These are phyloP conservation scores for Oryzias javanicus DNA, from an alignment of 2,113 vertebrate species.

Conservation along the genomic window DNA sequence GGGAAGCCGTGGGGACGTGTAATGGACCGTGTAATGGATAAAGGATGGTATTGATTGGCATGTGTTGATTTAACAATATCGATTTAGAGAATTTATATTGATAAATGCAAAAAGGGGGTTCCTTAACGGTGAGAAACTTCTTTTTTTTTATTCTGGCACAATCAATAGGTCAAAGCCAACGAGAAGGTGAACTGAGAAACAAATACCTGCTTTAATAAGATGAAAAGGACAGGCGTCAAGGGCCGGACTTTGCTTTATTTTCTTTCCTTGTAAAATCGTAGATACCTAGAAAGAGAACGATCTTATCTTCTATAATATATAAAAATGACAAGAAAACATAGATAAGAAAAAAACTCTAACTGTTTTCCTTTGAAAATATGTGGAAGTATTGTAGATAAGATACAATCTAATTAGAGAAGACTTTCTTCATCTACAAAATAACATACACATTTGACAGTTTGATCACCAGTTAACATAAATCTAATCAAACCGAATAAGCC, in stretches of 20 bases:
- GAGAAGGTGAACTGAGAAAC: constrained; percentile 13
- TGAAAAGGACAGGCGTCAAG: constrained; percentile 13
- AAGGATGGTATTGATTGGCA: constrained; percentile 65
- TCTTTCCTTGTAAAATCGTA: constrained; percentile 3
- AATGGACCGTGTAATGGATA: constrained; percentile 73
- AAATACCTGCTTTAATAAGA: constrained; percentile 6
- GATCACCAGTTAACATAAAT: constrained; percentile 25
- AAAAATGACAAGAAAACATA: constrained; percentile 7
- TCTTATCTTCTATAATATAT: constrained; percentile 21
- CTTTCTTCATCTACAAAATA: constrained; percentile 28
- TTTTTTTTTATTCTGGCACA: constrained; percentile 18
- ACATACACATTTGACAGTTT: constrained; percentile 19
- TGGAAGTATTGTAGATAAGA: constrained; percentile 28
- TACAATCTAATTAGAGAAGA: constrained; percentile 23
- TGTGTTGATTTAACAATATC: constrained; percentile 67
- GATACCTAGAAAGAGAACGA: background rate
- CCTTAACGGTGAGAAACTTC: constrained; percentile 30
- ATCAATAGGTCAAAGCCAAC: constrained; percentile 15
- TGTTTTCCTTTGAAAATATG: constrained; percentile 39
- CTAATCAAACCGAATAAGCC: constrained; percentile 34
- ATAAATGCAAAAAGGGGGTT: constrained; percentile 37
- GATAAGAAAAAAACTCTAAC: constrained; percentile 31
- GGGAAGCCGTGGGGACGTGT: constrained; percentile 63
- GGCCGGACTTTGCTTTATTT: background rate
- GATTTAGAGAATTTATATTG: constrained; percentile 55